phyloP scores from a whole-genome alignment of 2,113 vertebrate species.

The Donacobius atricapilla region DNA sequence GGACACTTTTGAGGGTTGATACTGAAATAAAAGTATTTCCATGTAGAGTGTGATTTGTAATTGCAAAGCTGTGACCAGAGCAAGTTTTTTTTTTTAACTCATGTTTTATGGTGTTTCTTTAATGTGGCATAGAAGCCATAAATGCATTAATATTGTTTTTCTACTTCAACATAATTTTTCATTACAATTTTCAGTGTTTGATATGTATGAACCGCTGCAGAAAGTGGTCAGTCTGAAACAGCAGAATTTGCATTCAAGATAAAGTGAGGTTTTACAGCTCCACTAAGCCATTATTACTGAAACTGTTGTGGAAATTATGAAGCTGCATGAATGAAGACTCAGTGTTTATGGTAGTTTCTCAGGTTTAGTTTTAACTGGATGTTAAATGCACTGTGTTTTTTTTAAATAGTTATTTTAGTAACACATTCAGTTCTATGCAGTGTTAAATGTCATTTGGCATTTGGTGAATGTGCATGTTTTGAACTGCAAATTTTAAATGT shows the following conservation, averaged over 20 bases:
- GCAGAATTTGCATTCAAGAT: constrained; percentile 58
- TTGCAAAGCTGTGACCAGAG: constrained; percentile 62
- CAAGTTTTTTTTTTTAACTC: neutral
- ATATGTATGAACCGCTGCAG: constrained; percentile 16
- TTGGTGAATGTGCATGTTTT: constrained; percentile 97
- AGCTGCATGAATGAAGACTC: constrained; percentile 88
- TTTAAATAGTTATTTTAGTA: constrained; percentile 76
- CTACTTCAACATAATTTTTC: constrained; percentile 58
- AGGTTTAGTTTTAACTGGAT: constrained; percentile 79
- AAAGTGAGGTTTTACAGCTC: constrained; percentile 62
- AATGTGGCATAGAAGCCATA: constrained; percentile 74
- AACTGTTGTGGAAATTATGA: constrained; percentile 77
- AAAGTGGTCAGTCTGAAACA: constrained; percentile 50
- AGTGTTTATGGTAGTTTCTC: constrained; percentile 84
- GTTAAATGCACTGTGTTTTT: constrained; percentile 84
- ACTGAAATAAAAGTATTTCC: constrained; percentile 45
- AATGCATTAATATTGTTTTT: constrained; percentile 40
- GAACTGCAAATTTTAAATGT: constrained; percentile 93
- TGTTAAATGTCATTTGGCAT: constrained; percentile 77
- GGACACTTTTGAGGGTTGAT: neutral
- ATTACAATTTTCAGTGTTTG: constrained; percentile 32
- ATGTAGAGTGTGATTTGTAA: constrained; percentile 19
- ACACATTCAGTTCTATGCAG: constrained; percentile 69
- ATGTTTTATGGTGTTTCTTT: constrained; percentile 44
- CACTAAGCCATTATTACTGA: constrained; percentile 77